Base-by-base conservation (phyloP, 53 echinoderm and acorn worm genomes). In the Echinometra lucunter region DNA sequence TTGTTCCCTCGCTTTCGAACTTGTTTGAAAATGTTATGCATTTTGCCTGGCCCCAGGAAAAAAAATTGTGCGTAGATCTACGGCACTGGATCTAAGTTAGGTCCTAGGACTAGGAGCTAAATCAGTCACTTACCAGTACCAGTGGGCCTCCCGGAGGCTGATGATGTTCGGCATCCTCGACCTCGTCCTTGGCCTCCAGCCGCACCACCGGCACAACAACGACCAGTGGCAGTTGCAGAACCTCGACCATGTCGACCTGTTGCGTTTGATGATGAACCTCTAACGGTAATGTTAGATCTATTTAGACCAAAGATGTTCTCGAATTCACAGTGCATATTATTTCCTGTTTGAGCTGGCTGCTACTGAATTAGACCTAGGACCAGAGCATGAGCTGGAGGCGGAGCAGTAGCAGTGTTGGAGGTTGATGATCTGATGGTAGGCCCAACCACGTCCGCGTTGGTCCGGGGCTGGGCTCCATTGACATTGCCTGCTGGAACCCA, bases 121-220 rank as follows among this genome's bases (percentile, higher is more conserved):
- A 23, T 66, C 66, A 66, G 66, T 66, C 66, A 66, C 66, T 66
- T 66, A 66, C 66, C 66, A 66, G 66, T 66, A 66, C 66, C 66
- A 66, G 66, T 66, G 66, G 66, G 66, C 66, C 66, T 66, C 66
- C 66, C 66, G 66, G 66, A 66, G 66, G 66, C 66, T 66, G 66
- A 66, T 13, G 66, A 66, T 66, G 66, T 66, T 66, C 66, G 66
- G 66, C 66, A 13, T 66, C 66, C 66, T 66, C 66, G 66, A 66
- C 66, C 66, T 66, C 66, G 66, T 23, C 66, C 66, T 66, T 23
- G 66, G n/a, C n/a, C n/a, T n/a, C n/a, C n/a, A n/a, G n/a, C n/a
- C n/a, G n/a, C n/a, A n/a, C n/a, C n/a, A n/a, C n/a, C n/a, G n/a
- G n/a, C n/a, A n/a, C n/a, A n/a, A n/a, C n/a, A n/a, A n/a, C n/a